Base-by-base conservation (phyloP, 2,888 invertebrate genomes). In the Sarcophaga rosellei region DNA sequence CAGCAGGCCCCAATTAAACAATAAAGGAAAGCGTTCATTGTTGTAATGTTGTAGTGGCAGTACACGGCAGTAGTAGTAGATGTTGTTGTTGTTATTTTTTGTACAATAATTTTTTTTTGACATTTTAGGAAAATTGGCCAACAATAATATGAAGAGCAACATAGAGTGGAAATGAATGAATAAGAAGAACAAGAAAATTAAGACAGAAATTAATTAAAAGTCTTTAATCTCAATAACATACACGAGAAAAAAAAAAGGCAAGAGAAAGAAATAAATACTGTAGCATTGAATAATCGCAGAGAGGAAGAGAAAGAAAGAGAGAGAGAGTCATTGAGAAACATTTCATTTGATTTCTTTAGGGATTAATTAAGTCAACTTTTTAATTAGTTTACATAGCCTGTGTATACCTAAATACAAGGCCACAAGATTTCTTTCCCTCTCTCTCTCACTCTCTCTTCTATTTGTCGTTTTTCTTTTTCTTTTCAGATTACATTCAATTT, bases 331-430 rank as follows among this genome's bases (percentile, higher is more conserved):
- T 35, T 53, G 47, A 68, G 15, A 76, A 66, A n/a, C 25, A 70
- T 23, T n/a, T 59, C n/a, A 63, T 45, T 44, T 82, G 78, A 85
- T 85, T 72, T 82, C 85, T 78, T 75, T 45, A 79, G 82, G 79
- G 82, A 86, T 78, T 81, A 81, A 85, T 85, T 85, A 69, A 75
- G 53, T 15, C 78, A 82, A 79, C 21, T 63, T 79, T 82, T 85
- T 82, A 82, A 82, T 82, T 79, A 72, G 63, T 68, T 74, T 47
- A 4, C 21, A 47, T 23, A 65, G 75, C 25, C 4, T 2, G 17
- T n/a, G 6, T 53, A 53, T 17, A 53, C 17, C 12, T 0, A 17
- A 8, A 35, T 35, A 80, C 68, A 74, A 68, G 35, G 35, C 47
- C 15, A 66, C 35, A 62, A 17, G n/a, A 72, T 79, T 73, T 57